A percentile compares a stretch with the other conserved stretches of the same genome.
Evolutionary conservation across 2,888 invertebrate species (phyloP).

Genomic region (Machimus rusticus): DNA sequence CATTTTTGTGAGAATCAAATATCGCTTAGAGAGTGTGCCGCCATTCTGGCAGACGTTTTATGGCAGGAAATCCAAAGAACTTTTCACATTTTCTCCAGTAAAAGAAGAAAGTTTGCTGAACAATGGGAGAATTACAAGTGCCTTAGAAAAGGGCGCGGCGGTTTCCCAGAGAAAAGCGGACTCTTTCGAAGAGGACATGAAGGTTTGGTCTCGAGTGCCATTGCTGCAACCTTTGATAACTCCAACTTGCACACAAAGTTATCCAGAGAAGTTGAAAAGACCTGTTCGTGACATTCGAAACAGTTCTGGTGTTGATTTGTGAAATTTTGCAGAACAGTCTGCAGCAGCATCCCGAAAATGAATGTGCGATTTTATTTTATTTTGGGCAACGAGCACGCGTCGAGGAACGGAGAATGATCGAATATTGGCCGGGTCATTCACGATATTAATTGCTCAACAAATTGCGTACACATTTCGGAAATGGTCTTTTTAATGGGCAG

Average conservation of each 20-base stretch:
- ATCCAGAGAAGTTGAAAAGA: constrained; percentile 14
- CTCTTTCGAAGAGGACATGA: background rate
- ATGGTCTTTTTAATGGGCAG: background rate
- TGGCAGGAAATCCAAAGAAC: background rate
- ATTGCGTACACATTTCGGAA: background rate
- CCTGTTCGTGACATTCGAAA: background rate
- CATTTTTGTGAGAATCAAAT: background rate
- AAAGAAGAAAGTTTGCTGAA: background rate
- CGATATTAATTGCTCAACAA: constrained; percentile 7
- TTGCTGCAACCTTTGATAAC: background rate
- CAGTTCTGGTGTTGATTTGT: constrained; percentile 25
- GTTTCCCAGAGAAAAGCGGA: background rate
- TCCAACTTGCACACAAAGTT: constrained; percentile 11
- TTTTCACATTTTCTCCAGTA: constrained; percentile 13
- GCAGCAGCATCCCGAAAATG: background rate
- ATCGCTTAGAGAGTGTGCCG: background rate
- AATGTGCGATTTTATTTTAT: background rate
- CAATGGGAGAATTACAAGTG: background rate
- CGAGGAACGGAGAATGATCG: background rate
- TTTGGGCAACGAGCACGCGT: background rate
- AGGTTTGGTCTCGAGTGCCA: background rate
- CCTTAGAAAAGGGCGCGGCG: background rate
- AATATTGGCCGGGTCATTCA: background rate
- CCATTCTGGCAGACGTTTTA: background rate
- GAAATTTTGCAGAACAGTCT: background rate